phyloP scores from a whole-genome alignment of 2,113 vertebrate genomes.

The Brachypteracias leptosomus region DNA sequence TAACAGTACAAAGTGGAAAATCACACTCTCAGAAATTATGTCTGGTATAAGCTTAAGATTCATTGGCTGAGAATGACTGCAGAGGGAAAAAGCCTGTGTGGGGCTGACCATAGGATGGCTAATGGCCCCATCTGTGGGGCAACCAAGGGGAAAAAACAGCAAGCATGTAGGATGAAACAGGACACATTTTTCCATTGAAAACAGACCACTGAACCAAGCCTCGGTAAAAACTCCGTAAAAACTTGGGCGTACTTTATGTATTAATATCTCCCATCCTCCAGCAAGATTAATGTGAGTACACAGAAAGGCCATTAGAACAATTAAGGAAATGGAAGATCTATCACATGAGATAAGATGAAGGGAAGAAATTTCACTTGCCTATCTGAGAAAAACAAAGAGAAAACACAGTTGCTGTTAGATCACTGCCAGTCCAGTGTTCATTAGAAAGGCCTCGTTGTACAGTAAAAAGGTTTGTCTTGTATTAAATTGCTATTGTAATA shows the following conservation, averaged over 20 bases:
- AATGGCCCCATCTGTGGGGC: background rate
- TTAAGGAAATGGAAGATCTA: background rate
- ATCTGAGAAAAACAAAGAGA: background rate
- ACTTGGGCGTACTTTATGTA: background rate
- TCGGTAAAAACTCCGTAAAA: background rate
- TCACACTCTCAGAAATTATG: background rate
- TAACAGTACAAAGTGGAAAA: background rate
- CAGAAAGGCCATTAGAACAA: background rate
- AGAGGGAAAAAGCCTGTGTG: background rate
- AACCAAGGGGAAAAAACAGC: background rate
- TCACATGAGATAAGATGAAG: background rate
- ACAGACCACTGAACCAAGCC: background rate
- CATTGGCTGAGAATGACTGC: background rate
- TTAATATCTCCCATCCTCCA: background rate
- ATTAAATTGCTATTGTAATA: background rate
- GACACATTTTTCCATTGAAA: background rate
- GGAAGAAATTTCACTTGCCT: background rate
- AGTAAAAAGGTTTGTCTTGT: background rate
- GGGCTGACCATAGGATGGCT: background rate
- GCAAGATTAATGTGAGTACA: background rate
- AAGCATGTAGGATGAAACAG: background rate
- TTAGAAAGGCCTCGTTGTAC: background rate
- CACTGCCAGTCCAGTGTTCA: background rate
- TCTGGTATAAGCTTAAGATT: background rate
- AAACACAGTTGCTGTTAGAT: background rate